Base-by-base conservation (phyloP, 1,140 invertebrate genomes). In the Apocrypta bakeri region DNA sequence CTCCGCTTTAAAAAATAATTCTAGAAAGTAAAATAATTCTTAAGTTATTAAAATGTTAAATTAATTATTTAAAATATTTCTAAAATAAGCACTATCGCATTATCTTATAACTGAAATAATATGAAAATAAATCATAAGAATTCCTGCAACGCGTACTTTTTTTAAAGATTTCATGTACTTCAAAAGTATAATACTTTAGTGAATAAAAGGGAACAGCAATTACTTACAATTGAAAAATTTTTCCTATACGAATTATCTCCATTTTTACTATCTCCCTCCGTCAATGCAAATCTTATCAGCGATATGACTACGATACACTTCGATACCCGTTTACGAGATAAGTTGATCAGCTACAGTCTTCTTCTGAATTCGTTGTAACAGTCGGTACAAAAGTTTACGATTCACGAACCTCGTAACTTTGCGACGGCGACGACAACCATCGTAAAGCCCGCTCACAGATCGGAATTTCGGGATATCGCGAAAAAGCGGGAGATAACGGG, bases 381-480 rank as follows among this genome's bases (percentile, higher is more conserved):
- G 71, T 71, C 29, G 81, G 77, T 61, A 81, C 78, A 71, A 29
- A 9, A 17, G 68, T 85, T 83, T 85, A 85, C 76, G 84, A 83
- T 79, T 74, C 24, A 40, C 69, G 74, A 48, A 24, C 69, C 81
- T 85, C 80, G 37, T 81, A 82, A 82, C 66, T 61, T 31, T 17
- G 71, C 71, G 71, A 72, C 48, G 71, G 37, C 25, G 25, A 72
- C 71, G 77, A 80, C 33, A 63, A 37, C 7, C 40, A 64, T 82
- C 81, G 81, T 82, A 77, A 82, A 82, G 42, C n/a, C n/a, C n/a
- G n/a, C n/a, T n/a, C 29, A 24, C 48, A 63, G 66, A 82, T 82
- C 81, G 81, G 77, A 82, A 77, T 82, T 82, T 77, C 74, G 81
- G 74, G 48, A 61, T 77, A 75, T 75, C 33, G 61, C 37, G 8